Evolutionary conservation across 2,888 invertebrate genomes (phyloP).

Genomic region (Meiosimyza platycephala): DNA sequence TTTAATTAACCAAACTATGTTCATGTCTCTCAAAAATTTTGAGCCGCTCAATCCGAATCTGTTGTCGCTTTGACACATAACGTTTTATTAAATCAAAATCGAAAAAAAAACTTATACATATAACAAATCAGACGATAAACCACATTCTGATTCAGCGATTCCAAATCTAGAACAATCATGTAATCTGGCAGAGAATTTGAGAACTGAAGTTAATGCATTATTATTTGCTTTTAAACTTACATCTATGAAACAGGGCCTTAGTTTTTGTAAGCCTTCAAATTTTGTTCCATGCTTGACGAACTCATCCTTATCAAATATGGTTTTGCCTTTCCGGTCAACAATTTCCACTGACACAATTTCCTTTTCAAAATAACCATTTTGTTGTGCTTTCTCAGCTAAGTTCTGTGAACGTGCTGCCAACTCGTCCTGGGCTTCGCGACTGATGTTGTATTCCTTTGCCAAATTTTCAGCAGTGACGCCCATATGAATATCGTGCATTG

Average conservation of each 20-base stretch:
- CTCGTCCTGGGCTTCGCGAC: slow-evolving; percentile 77
- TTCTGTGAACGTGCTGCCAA: slow-evolving; percentile 77
- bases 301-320: slow-evolving; percentile 74
- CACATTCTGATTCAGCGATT: no score
- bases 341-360: slow-evolving; percentile 79
- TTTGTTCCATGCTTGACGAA: slow-evolving; percentile 75
- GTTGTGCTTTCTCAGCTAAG: slow-evolving; percentile 73
- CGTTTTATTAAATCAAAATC: no score
- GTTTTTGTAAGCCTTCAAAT: slow-evolving; percentile 71
- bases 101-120: no score
- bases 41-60: no score
- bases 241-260: slow-evolving; percentile 75
- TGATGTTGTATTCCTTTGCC: slow-evolving; percentile 74
- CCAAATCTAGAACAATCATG: no score
- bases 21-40: no score
- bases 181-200: no score
- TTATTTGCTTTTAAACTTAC: slow-evolving; percentile 61
- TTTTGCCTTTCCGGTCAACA: slow-evolving; percentile 66
- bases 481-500: slow-evolving; percentile 81
- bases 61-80: no score
- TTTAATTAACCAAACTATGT: no score
- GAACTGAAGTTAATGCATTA: background rate
- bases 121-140: no score
- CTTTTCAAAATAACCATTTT: slow-evolving; percentile 73
- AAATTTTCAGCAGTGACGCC: slow-evolving; percentile 86